Conservation (phyloP, 2,888 invertebrate species). For the Marronus borbonicus region DNA sequence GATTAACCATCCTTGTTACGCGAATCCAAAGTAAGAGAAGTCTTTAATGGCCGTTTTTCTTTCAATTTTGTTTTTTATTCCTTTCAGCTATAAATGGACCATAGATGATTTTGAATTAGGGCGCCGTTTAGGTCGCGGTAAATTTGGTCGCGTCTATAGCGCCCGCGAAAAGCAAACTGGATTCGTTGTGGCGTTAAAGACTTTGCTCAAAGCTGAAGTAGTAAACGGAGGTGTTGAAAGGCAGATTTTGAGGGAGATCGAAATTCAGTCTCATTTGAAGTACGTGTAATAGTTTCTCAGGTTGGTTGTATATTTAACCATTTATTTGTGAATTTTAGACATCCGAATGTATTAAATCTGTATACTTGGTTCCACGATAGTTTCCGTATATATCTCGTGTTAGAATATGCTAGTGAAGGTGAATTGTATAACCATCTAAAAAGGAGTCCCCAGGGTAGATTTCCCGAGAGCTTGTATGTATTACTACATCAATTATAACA, state of each 20-base stretch:
- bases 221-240: constrained; percentile 82
- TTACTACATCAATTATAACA: neutral
- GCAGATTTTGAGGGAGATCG: constrained; percentile 91
- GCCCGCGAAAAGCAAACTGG: constrained; percentile 87
- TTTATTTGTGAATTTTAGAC: constrained; percentile 72
- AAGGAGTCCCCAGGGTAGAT: constrained; percentile 76
- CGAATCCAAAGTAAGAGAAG: no score
- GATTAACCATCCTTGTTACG: no score
- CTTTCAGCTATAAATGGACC: no score
- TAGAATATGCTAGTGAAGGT: constrained; percentile 91
- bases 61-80: no score
- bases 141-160: no score
- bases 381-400: constrained; percentile 86
- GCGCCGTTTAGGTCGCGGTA: no score
- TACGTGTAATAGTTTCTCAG: constrained; percentile 58
- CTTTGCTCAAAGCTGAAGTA: constrained; percentile 88
- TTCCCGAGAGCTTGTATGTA: constrained; percentile 73
- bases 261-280: constrained; percentile 89
- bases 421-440: constrained; percentile 88
- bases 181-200: constrained; percentile 84
- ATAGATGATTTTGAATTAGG: no score
- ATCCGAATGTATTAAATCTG: constrained; percentile 86
- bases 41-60: no score
- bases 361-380: constrained; percentile 93
- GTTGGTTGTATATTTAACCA: neutral